A percentile compares a stretch with the other conserved stretches of the same genome.
These are phyloP conservation scores for Nannospalax galili DNA, from an alignment of 2,113 vertebrate genomes.

Conservation along the genomic window DNA sequence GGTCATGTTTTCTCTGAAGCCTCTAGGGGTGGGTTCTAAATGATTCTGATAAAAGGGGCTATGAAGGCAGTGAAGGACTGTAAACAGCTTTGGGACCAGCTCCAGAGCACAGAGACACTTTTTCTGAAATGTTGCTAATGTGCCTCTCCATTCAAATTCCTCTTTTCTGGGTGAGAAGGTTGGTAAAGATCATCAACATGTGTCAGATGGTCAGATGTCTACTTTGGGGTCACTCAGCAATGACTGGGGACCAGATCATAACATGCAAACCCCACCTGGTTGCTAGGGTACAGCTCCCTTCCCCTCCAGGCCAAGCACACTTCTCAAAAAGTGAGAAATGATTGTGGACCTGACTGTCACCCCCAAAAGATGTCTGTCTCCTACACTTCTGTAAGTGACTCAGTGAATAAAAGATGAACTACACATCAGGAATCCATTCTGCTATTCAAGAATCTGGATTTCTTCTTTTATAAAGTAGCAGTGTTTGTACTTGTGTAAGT, in stretches of 20 bases:
- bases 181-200: neutral
- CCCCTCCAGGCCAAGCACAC: neutral
- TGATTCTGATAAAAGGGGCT: neutral
- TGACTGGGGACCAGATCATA: neutral
- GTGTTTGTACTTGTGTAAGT: neutral
- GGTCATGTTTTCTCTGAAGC: neutral
- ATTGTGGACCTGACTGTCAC: neutral
- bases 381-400: neutral
- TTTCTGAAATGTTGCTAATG: neutral
- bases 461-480: neutral
- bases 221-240: neutral
- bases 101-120: neutral
- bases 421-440: too few species aligned
- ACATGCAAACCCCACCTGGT: neutral
- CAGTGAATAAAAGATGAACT: neutral
- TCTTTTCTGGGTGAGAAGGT: neutral
- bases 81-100: neutral
- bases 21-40: neutral
- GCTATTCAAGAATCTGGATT: neutral
- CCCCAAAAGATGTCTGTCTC: neutral
- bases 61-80: neutral
- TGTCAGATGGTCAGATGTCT: neutral
- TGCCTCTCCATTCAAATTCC: neutral
- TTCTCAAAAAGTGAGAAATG: slow-evolving; percentile 18
- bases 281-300: neutral